Base-by-base conservation (phyloP, 1,140 invertebrate species). In the Cydia fagiglandana region DNA sequence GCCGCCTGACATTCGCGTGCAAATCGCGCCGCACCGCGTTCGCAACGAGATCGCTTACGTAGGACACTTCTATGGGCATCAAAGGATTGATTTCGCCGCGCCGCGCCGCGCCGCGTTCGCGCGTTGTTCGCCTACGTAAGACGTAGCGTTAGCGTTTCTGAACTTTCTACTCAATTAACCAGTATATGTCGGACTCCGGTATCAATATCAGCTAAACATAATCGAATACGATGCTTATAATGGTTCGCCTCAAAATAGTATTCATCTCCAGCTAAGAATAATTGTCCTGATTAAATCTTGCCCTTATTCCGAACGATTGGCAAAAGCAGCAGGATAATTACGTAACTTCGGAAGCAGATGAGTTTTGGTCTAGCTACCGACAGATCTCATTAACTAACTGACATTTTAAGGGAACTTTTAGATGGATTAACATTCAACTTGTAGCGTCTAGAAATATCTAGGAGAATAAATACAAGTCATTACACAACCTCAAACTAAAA, bases 271-370 rank as follows among this genome's bases (percentile, higher is more conserved):
- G n/a, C 17, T 56, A 17, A 56, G 53, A 56, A 56, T 56, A 56
- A 6, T 17, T 1, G n/a, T 17, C 53, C 53, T 56, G 53, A 56
- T 56, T 56, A 56, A 56, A 56, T 56, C 53, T 56, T 56, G 53
- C 53, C 56, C 56, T 61, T 61, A 61, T 61, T 61, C 20, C 56
- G 9, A 61, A 12, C 56, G 56, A 61, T 61, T 56, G 53, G 53
- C 53, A 56, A 17, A 56, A 24, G 56, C 10, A 24, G 56, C 15
- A 10, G 9, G 20, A 10, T 7, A 61, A 20, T 61, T 61, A 24
- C 10, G 56, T 24, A 24, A 61, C 56, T 61, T 61, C 24, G 9
- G 12, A 61, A 61, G 17, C 20, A 2, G 47, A 50, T n/a, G 50
- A 53, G 15, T n/a, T 53, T 53, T n/a, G 50, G 3, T 53, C 15